phyloP scores from a whole-genome alignment of 2,888 invertebrate genomes.

The Nomada lathburiana region DNA sequence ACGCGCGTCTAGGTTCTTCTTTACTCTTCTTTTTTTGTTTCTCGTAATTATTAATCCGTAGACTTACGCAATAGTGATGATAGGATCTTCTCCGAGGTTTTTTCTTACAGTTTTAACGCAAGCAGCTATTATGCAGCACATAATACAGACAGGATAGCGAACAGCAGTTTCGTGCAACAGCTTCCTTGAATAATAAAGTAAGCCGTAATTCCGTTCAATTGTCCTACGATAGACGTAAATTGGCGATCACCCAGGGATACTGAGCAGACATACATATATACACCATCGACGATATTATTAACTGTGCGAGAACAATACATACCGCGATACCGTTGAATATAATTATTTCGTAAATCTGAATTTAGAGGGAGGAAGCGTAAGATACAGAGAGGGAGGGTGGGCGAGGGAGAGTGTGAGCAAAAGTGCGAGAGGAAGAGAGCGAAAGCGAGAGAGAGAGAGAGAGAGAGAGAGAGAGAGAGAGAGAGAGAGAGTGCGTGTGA shows the following conservation, averaged over 20 bases:
- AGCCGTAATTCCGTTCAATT: slow-evolving; percentile 72
- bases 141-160: slow-evolving; percentile 37
- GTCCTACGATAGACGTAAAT: slow-evolving; percentile 61
- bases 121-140: slow-evolving; percentile 43
- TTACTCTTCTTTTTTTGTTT: slow-evolving; percentile 12
- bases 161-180: slow-evolving; percentile 74
- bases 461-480: slow-evolving; percentile 17
- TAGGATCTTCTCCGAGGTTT: slow-evolving; percentile 43
- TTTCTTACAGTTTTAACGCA: slow-evolving; percentile 22
- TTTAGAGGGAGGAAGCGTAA: slow-evolving; percentile 7
- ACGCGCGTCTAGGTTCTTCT: slow-evolving; percentile 44
- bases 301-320: slow-evolving; percentile 46
- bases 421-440: slow-evolving; percentile 6
- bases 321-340: slow-evolving; percentile 64
- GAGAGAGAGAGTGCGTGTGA: too few relatives aligned
- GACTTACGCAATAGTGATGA: slow-evolving; percentile 63
- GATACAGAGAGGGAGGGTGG: slow-evolving; percentile 16
- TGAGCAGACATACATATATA: slow-evolving; percentile 61
- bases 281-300: slow-evolving; percentile 49
- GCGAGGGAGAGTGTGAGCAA: slow-evolving; percentile 9
- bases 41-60: slow-evolving; percentile 61
- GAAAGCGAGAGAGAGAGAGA: slow-evolving; percentile 9
- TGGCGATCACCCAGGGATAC: slow-evolving; percentile 61
- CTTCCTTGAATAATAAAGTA: slow-evolving; percentile 75
- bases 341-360: slow-evolving; percentile 57